A percentile compares a stretch with the other conserved stretches of the same genome.
Evolutionary conservation across 1,140 invertebrate genomes (phyloP).

Genomic region (Habropoda laboriosa): DNA sequence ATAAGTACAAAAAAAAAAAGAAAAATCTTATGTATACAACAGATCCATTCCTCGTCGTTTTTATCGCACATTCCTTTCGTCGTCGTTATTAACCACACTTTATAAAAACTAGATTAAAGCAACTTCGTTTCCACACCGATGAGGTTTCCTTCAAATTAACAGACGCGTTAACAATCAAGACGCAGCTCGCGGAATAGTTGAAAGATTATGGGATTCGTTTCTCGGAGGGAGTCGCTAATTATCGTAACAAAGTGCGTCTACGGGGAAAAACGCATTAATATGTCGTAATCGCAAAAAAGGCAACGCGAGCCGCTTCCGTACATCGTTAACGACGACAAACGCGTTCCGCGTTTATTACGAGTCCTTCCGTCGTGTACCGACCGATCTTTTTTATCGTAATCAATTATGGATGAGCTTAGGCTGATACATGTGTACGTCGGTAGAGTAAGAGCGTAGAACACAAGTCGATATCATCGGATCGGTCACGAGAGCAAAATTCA

Average conservation of each 20-base stretch:
- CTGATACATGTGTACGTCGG: neutral
- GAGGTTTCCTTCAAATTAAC: no score
- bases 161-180: neutral
- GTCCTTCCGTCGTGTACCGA: neutral
- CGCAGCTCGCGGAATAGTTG: neutral
- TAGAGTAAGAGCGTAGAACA: neutral
- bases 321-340: slow-evolving; percentile 28
- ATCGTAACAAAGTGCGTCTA: neutral
- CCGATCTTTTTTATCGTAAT: slow-evolving; percentile 37
- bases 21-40: no score
- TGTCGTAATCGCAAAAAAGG: slow-evolving; percentile 19
- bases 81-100: no score
- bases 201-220: neutral
- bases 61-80: no score
- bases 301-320: slow-evolving; percentile 16
- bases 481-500: neutral
- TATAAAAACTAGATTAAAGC: no score
- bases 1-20: no score
- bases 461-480: slow-evolving; percentile 2
- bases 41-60: no score
- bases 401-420: slow-evolving; percentile 19
- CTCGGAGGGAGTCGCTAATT: slow-evolving; percentile 1
- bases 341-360: slow-evolving; percentile 9
- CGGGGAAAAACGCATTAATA: slow-evolving; percentile 2
- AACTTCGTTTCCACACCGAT: no score